Evolutionary conservation across 2,797 vertebrate species (phyloP).

Genomic region (Phoxinus dragarum): DNA sequence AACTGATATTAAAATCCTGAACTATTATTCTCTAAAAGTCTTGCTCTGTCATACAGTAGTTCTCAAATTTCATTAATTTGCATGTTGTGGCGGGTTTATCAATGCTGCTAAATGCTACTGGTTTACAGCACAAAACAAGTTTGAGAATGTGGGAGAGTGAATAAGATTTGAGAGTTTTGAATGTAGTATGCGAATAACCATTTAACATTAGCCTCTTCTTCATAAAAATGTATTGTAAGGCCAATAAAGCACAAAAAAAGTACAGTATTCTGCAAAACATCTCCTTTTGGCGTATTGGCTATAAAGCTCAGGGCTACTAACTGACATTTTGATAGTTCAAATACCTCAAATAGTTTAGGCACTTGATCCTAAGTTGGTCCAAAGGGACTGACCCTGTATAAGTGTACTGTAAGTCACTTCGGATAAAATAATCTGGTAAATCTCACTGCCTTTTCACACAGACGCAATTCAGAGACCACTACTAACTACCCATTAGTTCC

Average conservation of each 20-base stretch:
- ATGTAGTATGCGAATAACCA: not conserved
- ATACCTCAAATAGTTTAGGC: not conserved
- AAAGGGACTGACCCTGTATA: not conserved
- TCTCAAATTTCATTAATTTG: not conserved
- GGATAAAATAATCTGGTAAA: constrained; percentile 18
- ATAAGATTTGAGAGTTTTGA: not conserved
- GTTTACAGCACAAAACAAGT: too few species aligned
- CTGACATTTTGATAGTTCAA: not conserved
- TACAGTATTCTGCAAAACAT: too few species aligned
- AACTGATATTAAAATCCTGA: not conserved
- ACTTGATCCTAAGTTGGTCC: not conserved
- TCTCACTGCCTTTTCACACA: not conserved
- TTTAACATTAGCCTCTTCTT: not conserved
- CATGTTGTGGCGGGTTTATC: too few species aligned
- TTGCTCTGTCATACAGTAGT: not conserved
- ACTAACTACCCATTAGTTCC: not conserved
- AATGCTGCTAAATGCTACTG: not conserved
- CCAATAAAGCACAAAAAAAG: too few species aligned
- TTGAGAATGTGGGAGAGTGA: not conserved
- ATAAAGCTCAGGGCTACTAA: not conserved
- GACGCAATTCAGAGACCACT: not conserved
- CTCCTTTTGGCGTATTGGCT: not conserved
- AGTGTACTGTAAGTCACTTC: not conserved
- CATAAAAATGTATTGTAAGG: not conserved
- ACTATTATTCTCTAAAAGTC: not conserved